Evolutionary conservation across 2,888 invertebrate genomes (phyloP), one percentile per base, ranked within the genome.

Genomic region (Pristionchus japonicus): DNA sequence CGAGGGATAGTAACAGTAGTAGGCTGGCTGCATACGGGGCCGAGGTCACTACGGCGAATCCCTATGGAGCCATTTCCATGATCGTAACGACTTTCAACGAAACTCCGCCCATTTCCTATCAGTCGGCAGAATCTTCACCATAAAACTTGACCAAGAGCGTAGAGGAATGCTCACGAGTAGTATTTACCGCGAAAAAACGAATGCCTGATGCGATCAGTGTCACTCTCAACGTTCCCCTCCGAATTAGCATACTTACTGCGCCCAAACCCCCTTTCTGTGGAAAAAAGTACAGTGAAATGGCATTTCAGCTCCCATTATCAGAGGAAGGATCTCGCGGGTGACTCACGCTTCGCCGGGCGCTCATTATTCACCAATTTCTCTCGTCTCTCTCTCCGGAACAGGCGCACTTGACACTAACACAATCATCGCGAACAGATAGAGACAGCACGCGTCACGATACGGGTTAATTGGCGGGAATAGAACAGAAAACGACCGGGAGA

Each of bases 381-480:
- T 70, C 70, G 31, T 64, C 64, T 37, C 17, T 20, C 37, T 31
- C 64, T 64, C 70, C 37, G 37, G 70, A 37, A 70, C 70, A 13
- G 37, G 70, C 23, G 57, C 37, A 70, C 70, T 37, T 37, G 40
- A 70, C 37, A 20, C 70, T 27, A 20, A 20, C 37, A 61, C n/a
- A 64, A 13, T 31, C 64, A 31, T 31, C 31, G 31, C 31, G 64
- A 86, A 31, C 57, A 77, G 89, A 87, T 64, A 40, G 43, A 52
- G 61, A 86, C 17, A 20, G 77, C 34, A 89, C 89, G 88, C 89
- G 89, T 88, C 77, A 87, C 70, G 88, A 88, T 88, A 88, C 89
- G 88, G 88, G 85, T 89, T 88, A 80, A 87, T 47, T 31, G 80
- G 85, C 47, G 70, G 80, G 64, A 70, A 61, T 34, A 47, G 83